Base-by-base conservation (phyloP, 2,113 vertebrate species). In the Eudyptes chrysolophus region DNA sequence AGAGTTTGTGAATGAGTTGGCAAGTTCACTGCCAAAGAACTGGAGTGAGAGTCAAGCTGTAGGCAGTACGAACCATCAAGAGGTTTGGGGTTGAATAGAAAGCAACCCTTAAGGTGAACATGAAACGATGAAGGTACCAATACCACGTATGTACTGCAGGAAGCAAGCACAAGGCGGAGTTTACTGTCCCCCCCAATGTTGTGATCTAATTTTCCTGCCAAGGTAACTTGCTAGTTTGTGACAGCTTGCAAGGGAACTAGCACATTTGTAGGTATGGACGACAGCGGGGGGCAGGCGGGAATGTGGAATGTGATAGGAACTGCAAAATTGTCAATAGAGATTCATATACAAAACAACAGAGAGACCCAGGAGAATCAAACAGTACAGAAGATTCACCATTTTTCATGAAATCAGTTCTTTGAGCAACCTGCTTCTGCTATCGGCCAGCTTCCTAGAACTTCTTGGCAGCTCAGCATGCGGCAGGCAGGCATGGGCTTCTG, bases 321-420 rank as follows among this genome's bases (percentile, higher is more conserved):
- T 30, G 38, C 74, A 65, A 16, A 84, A 25, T 64, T 87, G 16
- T 60, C 69, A 65, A 36, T 64, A 36, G 30, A 54, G 18, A 72
- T 81, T 71, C 49, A 55, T 60, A 27, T 16, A 26, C 29, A 65
- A 64, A 77, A 46, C 64, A 72, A 26, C 34, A 66, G 62, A 74
- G 49, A 36, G 8, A 19, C 29, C 8, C 52, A 21, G 55, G 49
- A 78, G 57, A 64, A 44, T 19, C 0, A 0, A 42, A 34, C 7
- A 19, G 7, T 29, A 32, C 57, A 42, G n/a, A 68, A 92, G 30
- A 62, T 30, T 29, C 34, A 34, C 34, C 16, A 13, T 71, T 79
- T 79, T 84, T 36, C 3, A 24, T 48, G 3, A 68, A 55, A 87
- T 82, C 11, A 24, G 9, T 55, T 68, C n/a, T 84, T 82, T 48